phyloP scores from a whole-genome alignment of 2,888 invertebrate species.

The Epirrita christyi region DNA sequence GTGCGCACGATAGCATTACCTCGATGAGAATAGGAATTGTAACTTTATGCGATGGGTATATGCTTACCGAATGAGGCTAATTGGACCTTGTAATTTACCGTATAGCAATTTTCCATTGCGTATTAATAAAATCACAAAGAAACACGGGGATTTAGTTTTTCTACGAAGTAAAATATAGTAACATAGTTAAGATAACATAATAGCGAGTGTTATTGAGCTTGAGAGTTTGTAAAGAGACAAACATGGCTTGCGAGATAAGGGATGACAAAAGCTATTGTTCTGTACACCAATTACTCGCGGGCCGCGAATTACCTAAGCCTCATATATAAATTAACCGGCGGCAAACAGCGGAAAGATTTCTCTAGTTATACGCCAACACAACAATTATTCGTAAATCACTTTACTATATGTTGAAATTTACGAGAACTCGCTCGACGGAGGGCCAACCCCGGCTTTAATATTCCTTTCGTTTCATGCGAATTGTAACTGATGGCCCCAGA shows the following conservation, averaged over 20 bases:
- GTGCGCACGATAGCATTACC: constrained; percentile 34
- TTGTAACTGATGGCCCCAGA: constrained; percentile 59
- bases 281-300: constrained; percentile 82
- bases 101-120: constrained; percentile 8
- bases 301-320: constrained; percentile 84
- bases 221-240: constrained; percentile 60
- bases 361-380: constrained; percentile 84
- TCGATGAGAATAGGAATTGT: constrained; percentile 39
- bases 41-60: constrained; percentile 35
- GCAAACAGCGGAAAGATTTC: constrained; percentile 85
- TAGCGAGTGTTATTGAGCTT: constrained; percentile 70
- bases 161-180: constrained; percentile 38
- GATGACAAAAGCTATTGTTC: constrained; percentile 85
- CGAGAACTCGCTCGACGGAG: constrained; percentile 69
- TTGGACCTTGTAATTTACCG: constrained; percentile 27
- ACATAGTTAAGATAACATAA: constrained; percentile 59
- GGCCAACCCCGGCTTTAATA: constrained; percentile 68
- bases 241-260: constrained; percentile 78
- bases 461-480: constrained; percentile 52
- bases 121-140: background rate
- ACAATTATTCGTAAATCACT: constrained; percentile 86
- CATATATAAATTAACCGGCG: constrained; percentile 84
- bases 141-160: background rate
- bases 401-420: constrained; percentile 85
- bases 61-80: constrained; percentile 32